Evolutionary conservation across 2,797 vertebrate species (phyloP), one percentile per base, ranked within the genome.

Genomic region (Etheostoma perlongum): DNA sequence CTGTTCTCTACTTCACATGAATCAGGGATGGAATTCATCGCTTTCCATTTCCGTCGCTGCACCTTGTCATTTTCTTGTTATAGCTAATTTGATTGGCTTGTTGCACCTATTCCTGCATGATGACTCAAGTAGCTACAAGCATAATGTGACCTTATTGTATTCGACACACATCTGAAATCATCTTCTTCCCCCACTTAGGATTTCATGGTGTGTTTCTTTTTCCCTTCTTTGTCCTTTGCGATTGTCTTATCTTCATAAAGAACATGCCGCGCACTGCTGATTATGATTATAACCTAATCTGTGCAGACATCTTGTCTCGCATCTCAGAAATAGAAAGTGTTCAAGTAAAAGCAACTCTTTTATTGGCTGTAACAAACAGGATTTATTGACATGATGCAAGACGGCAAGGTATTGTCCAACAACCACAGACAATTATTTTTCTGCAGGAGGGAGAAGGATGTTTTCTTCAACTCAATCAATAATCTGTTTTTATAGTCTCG

Each of bases 111-210:
- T 67, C 54, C 83, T 76, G 67, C 65, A 27, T 2, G 18, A 74
- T 82, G 78, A 87, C 67, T 87, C 71, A 81, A 87, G 80, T 52
- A 52, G 76, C 79, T 77, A 48, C 53, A 36, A 87, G 74, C 78
- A 77, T 82, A 85, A 85, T 70, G 83, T 86, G 69, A 81, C 79
- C 72, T 90, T 73, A 84, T 83, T 84, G 81, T 84, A 82, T 90
- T 80, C 25, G 63, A 84, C 83, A 86, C 88, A 86, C 74, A 76
- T 85, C 78, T 79, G 33, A 81, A 88, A 78, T 64, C 51, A 74
- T 75, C 53, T 49, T 68, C 63, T 61, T 79, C 70, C 64, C 74
- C 81, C 67, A 60, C 52, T 80, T 73, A 74, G 13, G 67, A 87
- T 91, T 82, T 79, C 52, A 76, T 62, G 60, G 51, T 63, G 57